Percentiles rank a stretch among this genome's conserved stretches.
Evolutionary conservation across 2,797 vertebrate species (phyloP).

Genomic region (Clamator glandarius): DNA sequence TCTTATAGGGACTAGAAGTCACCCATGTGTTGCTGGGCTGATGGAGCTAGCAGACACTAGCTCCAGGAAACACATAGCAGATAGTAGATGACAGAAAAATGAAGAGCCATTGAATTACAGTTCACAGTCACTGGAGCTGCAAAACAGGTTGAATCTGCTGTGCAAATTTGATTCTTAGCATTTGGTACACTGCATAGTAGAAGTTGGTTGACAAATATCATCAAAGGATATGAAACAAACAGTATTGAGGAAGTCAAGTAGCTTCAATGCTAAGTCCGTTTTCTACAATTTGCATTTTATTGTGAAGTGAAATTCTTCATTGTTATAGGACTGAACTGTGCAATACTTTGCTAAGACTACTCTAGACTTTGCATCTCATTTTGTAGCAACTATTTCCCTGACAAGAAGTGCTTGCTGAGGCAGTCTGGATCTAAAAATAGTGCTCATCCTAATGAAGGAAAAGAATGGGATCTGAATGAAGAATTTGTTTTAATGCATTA

Average conservation of each 20-base stretch:
- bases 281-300: neutral
- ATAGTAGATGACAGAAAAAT: neutral
- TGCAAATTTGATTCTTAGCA: neutral
- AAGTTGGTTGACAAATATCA: neutral
- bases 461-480: neutral
- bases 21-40: neutral
- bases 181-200: neutral
- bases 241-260: neutral
- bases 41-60: neutral
- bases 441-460: neutral
- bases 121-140: neutral
- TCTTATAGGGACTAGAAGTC: neutral
- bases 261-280: neutral
- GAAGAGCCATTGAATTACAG: neutral
- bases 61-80: neutral
- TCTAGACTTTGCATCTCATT: neutral
- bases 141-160: neutral
- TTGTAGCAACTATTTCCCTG: neutral
- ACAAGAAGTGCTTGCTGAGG: neutral
- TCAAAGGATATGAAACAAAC: neutral
- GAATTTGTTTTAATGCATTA: neutral
- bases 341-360: neutral
- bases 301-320: neutral
- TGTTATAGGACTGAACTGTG: neutral
- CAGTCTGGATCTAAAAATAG: slow-evolving; percentile 4